phyloP scores from a whole-genome alignment of 2,888 invertebrate genomes.

The Yponomeuta plumbellus region DNA sequence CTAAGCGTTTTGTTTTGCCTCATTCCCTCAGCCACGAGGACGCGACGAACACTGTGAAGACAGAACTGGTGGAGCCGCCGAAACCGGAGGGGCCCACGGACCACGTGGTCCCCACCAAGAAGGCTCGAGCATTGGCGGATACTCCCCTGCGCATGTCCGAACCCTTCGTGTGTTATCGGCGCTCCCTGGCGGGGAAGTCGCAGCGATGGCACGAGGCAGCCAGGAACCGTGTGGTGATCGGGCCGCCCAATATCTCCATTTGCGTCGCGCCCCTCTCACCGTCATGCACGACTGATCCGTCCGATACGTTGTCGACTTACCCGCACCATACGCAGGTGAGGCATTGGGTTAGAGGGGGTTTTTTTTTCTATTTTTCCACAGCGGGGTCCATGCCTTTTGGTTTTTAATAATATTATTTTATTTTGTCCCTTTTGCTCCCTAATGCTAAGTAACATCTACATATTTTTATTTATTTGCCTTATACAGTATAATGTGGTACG shows the following conservation, averaged over 20 bases:
- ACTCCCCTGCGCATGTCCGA: background rate
- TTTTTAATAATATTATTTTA: too few relatives aligned
- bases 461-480: too few relatives aligned
- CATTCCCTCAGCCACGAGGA: constrained; percentile 78
- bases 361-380: too few relatives aligned
- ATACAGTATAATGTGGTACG: too few relatives aligned
- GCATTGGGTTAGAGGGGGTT: background rate
- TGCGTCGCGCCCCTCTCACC: constrained; percentile 42
- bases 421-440: too few relatives aligned
- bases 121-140: too few relatives aligned
- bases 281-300: constrained; percentile 49
- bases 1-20: background rate
- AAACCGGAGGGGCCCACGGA: background rate
- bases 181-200: constrained; percentile 16
- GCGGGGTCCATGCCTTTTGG: too few relatives aligned
- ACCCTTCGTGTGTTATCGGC: too few relatives aligned
- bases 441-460: too few relatives aligned
- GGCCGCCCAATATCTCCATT: constrained; percentile 41
- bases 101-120: background rate
- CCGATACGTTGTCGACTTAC: constrained; percentile 31
- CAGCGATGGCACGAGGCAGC: background rate
- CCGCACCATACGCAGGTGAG: background rate
- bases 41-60: constrained; percentile 77
- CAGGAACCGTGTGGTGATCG: background rate
- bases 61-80: constrained; percentile 36